phyloP scores from a whole-genome alignment of 2,888 invertebrate species.

The Philereme transversata region DNA sequence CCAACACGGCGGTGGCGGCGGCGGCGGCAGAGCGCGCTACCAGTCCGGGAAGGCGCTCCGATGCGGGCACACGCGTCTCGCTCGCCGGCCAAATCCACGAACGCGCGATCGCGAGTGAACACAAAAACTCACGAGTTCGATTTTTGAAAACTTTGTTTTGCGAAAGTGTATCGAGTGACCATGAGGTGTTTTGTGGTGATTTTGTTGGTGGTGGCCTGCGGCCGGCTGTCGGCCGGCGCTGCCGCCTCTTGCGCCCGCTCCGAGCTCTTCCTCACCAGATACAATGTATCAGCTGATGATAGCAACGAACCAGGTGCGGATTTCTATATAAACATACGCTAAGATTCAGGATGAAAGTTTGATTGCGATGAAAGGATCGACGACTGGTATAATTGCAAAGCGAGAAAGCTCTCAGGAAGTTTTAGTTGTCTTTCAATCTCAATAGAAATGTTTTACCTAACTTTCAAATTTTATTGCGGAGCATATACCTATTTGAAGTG shows the following conservation, averaged over 20 bases:
- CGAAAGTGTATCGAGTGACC: conserved; percentile 61
- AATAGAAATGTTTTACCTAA: conserved; percentile 14
- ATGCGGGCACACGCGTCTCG: conserved; percentile 70
- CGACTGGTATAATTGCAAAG: conserved; percentile 35
- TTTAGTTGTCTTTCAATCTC: conserved; percentile 31
- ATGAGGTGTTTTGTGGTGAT: conserved; percentile 76
- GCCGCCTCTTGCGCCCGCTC: conserved; percentile 64
- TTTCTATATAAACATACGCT: conserved; percentile 45
- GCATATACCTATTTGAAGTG: neutral
- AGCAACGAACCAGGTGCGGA: conserved; percentile 74
- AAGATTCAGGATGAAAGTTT: conserved; percentile 34
- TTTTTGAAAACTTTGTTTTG: conserved; percentile 51
- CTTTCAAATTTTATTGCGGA: neutral
- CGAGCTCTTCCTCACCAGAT: conserved; percentile 70
- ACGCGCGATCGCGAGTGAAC: conserved; percentile 71
- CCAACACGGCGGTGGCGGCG: conserved; percentile 35
- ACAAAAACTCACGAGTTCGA: conserved; percentile 52
- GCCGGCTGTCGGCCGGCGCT: conserved; percentile 55
- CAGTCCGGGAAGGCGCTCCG: conserved; percentile 76
- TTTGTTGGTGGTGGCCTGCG: conserved; percentile 60
- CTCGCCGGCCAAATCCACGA: conserved; percentile 52
- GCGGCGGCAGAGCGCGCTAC: conserved; percentile 38
- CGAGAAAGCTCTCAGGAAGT: conserved; percentile 24
- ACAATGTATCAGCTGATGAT: conserved; percentile 79
- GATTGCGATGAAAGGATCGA: conserved; percentile 26